Percentiles rank a stretch among this genome's conserved stretches.
Evolutionary conservation across 2,888 invertebrate species (phyloP).

Genomic region (Acrobeloides nanus): DNA sequence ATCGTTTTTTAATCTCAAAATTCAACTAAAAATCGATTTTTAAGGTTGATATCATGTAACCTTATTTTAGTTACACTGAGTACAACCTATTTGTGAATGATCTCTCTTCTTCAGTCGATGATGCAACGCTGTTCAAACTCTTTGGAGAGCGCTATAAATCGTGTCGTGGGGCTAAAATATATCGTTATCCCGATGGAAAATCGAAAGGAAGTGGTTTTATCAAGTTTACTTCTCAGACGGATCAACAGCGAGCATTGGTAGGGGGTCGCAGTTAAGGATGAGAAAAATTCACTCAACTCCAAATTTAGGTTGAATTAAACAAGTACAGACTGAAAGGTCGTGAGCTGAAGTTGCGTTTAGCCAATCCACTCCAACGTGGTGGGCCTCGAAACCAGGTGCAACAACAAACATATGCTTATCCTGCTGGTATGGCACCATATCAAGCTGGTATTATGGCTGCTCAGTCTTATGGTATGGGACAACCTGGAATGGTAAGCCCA

Average conservation of each 20-base stretch:
- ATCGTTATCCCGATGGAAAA: constrained; percentile 53
- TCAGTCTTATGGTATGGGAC: too few relatives aligned
- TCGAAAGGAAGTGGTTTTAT: constrained; percentile 57
- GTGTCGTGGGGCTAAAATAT: constrained; percentile 57
- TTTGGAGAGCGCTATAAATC: constrained; percentile 56
- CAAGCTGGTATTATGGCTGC: too few relatives aligned
- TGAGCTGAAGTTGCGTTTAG: constrained; percentile 36
- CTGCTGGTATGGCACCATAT: too few relatives aligned
- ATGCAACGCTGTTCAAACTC: constrained; percentile 54
- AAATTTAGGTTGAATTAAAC: constrained; percentile 54
- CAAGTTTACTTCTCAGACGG: constrained; percentile 55
- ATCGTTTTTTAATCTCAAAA: constrained; percentile 1
- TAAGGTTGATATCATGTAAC: background rate
- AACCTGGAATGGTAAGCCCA: too few relatives aligned
- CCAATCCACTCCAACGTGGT: constrained; percentile 23
- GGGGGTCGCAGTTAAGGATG: background rate
- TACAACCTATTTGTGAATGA: constrained; percentile 58
- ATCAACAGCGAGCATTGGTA: constrained; percentile 56
- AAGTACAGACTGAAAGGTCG: constrained; percentile 30
- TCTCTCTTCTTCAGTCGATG: constrained; percentile 55
- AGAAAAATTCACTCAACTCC: background rate
- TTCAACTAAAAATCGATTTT: constrained; percentile 7
- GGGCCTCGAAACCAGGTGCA: constrained; percentile 4
- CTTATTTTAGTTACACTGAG: constrained; percentile 49
- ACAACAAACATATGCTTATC: too few relatives aligned